Evolutionary conservation across 2,888 invertebrate species (phyloP).

Genomic region (Netelia inedita): DNA sequence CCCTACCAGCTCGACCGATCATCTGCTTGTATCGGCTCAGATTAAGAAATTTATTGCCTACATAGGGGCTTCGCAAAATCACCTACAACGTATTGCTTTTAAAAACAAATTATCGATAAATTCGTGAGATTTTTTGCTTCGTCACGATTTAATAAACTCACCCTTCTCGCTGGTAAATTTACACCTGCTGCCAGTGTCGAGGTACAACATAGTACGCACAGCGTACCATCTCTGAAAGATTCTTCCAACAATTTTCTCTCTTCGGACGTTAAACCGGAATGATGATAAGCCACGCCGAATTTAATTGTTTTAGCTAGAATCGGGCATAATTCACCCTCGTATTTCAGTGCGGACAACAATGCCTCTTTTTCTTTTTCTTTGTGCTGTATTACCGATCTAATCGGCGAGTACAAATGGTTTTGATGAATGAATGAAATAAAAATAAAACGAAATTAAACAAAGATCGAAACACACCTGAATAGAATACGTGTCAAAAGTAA

Average conservation of each 20-base stretch:
- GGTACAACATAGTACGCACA: slow-evolving; percentile 96
- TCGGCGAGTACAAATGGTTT: slow-evolving; percentile 45
- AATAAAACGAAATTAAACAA: not conserved
- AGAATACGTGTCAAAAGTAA: slow-evolving; percentile 90
- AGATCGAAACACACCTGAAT: slow-evolving; percentile 80
- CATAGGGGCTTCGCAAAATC: slow-evolving; percentile 93
- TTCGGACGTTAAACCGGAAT: slow-evolving; percentile 95
- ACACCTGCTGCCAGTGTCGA: slow-evolving; percentile 99
- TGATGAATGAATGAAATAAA: slow-evolving; percentile 17
- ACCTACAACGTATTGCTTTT: slow-evolving; percentile 84
- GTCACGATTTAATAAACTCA: slow-evolving; percentile 74
- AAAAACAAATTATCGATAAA: not conserved
- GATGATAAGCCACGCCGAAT: slow-evolving; percentile 97
- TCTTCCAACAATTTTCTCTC: slow-evolving; percentile 95
- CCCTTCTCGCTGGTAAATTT: slow-evolving; percentile 96
- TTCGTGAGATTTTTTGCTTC: not conserved
- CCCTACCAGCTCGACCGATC: slow-evolving; percentile 97
- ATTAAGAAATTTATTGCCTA: slow-evolving; percentile 91
- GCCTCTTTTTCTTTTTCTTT: slow-evolving; percentile 87
- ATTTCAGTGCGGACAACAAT: slow-evolving; percentile 88
- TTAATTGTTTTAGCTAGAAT: slow-evolving; percentile 89
- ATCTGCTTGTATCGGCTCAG: slow-evolving; percentile 97
- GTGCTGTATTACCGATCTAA: slow-evolving; percentile 87
- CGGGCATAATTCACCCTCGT: slow-evolving; percentile 90
- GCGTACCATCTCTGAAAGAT: slow-evolving; percentile 92